Conservation (phyloP, 2,888 invertebrate genomes). For the Odontocerum albicorne region DNA sequence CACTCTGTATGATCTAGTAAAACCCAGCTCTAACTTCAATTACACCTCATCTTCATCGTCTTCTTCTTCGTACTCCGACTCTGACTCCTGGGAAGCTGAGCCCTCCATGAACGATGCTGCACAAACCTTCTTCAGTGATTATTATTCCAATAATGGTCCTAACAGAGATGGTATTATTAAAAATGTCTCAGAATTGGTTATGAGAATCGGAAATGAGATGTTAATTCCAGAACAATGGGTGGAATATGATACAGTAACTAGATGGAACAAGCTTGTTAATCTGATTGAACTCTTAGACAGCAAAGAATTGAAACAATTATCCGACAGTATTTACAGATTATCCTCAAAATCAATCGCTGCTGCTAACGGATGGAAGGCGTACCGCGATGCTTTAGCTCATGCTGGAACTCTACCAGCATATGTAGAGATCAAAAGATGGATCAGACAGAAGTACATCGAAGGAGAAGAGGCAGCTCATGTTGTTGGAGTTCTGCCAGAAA, state of each 20-base stretch:
- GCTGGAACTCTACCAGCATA: slow-evolving; percentile 61
- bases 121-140: slow-evolving; percentile 4
- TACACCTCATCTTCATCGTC: slow-evolving; percentile 26
- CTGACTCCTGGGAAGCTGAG: slow-evolving; percentile 26
- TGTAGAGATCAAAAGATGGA: slow-evolving; percentile 50
- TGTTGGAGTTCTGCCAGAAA: slow-evolving; percentile 47
- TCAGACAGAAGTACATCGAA: slow-evolving; percentile 45
- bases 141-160: neutral
- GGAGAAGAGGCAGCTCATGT: slow-evolving; percentile 51
- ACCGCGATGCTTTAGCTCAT: slow-evolving; percentile 56
- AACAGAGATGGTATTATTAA: slow-evolving; percentile 5
- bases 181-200: slow-evolving; percentile 42
- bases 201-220: slow-evolving; percentile 52
- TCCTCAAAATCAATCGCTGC: too few species aligned
- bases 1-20: too few species aligned
- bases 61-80: slow-evolving; percentile 9
- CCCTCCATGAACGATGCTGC: slow-evolving; percentile 20
- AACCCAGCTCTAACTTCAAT: too few species aligned
- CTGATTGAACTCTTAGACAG: slow-evolving; percentile 53
- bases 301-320: slow-evolving; percentile 42
- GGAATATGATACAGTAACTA: slow-evolving; percentile 50
- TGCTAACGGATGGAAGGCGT: too few species aligned
- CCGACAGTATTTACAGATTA: too few species aligned
- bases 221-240: slow-evolving; percentile 48
- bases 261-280: slow-evolving; percentile 50